These are phyloP conservation scores for Carcinoscorpius rotundicauda DNA, from an alignment of 1,140 invertebrate genomes.

Conservation along the genomic window DNA sequence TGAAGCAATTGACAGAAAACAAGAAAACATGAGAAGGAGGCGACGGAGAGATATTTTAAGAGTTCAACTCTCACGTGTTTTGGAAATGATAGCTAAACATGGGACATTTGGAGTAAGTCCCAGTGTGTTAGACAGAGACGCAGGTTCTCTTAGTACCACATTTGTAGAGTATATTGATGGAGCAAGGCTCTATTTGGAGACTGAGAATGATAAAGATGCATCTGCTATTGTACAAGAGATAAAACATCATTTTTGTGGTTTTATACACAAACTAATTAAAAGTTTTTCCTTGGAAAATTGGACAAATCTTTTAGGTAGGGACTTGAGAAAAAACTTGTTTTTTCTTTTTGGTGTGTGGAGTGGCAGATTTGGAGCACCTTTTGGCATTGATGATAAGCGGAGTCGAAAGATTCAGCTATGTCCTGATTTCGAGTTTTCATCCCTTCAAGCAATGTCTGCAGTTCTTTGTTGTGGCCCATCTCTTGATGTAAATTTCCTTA, in stretches of 20 bases:
- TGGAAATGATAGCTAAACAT: constrained; percentile 83
- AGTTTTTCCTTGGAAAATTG: constrained; percentile 83
- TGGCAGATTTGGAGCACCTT: constrained; percentile 57
- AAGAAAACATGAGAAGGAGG: constrained; percentile 85
- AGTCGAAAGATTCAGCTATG: constrained; percentile 16
- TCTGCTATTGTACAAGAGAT: constrained; percentile 57
- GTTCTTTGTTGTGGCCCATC: constrained; percentile 88
- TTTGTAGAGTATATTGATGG: constrained; percentile 94
- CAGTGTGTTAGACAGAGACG: constrained; percentile 67
- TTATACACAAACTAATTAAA: constrained; percentile 83
- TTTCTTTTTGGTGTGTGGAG: constrained; percentile 88
- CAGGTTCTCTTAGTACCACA: constrained; percentile 64
- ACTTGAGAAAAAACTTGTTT: constrained; percentile 75
- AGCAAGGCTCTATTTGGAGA: constrained; percentile 76
- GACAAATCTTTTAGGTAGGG: constrained; percentile 68
- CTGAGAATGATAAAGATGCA: constrained; percentile 71
- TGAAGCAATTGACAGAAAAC: constrained; percentile 93
- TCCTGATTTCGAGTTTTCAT: constrained; percentile 45
- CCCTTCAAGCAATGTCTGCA: constrained; percentile 75
- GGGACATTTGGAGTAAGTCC: constrained; percentile 79
- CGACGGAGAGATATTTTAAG: constrained; percentile 82
- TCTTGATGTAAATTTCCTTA: constrained; percentile 69
- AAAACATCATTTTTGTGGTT: constrained; percentile 86
- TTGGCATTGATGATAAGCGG: constrained; percentile 35
- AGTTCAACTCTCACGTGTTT: constrained; percentile 74